Conservation (phyloP, 2,888 invertebrate genomes). For the Parnassius glacialis region DNA sequence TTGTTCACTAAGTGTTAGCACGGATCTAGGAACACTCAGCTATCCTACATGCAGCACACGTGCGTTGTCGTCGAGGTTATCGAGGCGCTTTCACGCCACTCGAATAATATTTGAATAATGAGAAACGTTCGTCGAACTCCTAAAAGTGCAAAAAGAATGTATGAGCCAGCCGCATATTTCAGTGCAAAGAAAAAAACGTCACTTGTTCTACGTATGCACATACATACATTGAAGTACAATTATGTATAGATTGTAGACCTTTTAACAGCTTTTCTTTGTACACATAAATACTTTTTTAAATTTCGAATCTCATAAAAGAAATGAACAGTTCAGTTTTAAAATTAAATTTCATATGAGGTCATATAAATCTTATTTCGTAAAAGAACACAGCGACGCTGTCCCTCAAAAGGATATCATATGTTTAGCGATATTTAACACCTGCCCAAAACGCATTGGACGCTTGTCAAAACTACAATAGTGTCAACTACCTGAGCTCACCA, state of each 20-base stretch:
- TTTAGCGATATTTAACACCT: slow-evolving; percentile 45
- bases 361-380: slow-evolving; percentile 1
- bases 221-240: background rate
- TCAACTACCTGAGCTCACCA: slow-evolving; percentile 60
- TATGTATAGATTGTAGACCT: too few species aligned
- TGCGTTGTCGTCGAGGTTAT: slow-evolving; percentile 62
- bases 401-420: slow-evolving; percentile 40
- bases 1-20: background rate
- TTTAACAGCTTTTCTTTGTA: too few species aligned
- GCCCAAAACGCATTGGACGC: slow-evolving; percentile 58
- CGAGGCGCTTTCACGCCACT: slow-evolving; percentile 72
- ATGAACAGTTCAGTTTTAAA: too few species aligned
- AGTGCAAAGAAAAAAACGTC: slow-evolving; percentile 1
- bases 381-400: background rate
- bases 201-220: background rate
- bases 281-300: too few species aligned
- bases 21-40: slow-evolving; percentile 7
- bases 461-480: slow-evolving; percentile 65
- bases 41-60: slow-evolving; percentile 66
- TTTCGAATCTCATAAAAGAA: too few species aligned
- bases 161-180: background rate
- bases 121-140: slow-evolving; percentile 69
- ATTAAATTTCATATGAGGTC: background rate
- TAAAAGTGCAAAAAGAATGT: slow-evolving; percentile 62
- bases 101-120: slow-evolving; percentile 76